A percentile compares a stretch with the other conserved stretches of the same genome.
Evolutionary conservation across 2,113 vertebrate species (phyloP).

Genomic region (Pseudolaguvia tuberculata): DNA sequence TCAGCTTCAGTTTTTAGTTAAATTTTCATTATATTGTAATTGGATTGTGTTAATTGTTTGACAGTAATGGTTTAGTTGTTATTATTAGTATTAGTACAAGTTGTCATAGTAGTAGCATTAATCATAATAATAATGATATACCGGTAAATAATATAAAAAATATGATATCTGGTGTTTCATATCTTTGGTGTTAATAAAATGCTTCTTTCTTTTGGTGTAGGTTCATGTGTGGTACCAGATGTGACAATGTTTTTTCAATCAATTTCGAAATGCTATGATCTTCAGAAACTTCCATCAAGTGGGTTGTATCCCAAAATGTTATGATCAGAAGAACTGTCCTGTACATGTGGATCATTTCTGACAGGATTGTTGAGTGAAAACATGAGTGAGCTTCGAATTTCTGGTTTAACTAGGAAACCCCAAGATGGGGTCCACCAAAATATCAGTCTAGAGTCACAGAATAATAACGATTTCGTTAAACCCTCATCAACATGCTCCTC

Average conservation of each 20-base stretch:
- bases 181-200: not conserved
- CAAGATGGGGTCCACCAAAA: constrained; percentile 14
- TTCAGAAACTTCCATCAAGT: not conserved
- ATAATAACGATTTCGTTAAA: constrained; percentile 46
- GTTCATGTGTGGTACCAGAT: not conserved
- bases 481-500: constrained; percentile 44
- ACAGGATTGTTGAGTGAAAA: not conserved
- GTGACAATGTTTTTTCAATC: not conserved
- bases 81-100: too few species aligned
- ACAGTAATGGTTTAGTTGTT: not conserved
- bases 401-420: constrained; percentile 4
- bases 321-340: not conserved
- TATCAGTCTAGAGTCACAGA: constrained; percentile 54
- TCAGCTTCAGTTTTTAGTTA: not conserved
- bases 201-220: not conserved
- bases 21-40: not conserved
- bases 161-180: not conserved
- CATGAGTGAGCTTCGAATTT: constrained; percentile 23
- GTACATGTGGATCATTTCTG: constrained; percentile 4
- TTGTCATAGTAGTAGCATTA: too few species aligned
- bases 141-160: not conserved
- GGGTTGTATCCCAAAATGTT: not conserved
- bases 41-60: not conserved
- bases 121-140: too few species aligned
- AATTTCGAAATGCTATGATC: not conserved